Evolutionary conservation across 2,888 invertebrate genomes (phyloP), one percentile per base, ranked within the genome.

Genomic region (Rhagonycha lutea): DNA sequence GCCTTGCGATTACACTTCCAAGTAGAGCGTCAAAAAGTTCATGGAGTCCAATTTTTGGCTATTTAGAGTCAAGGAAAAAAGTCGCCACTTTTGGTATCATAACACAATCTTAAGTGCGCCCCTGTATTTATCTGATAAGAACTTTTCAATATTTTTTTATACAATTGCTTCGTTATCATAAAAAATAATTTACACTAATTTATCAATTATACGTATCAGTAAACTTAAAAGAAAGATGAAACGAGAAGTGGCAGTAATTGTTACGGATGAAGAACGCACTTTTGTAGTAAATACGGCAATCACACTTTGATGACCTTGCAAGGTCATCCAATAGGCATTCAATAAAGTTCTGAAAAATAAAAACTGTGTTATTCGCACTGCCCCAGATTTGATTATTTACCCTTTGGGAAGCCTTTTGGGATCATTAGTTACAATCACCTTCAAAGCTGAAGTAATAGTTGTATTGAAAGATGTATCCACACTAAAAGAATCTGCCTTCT

Each of bases 301-400:
- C 1, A 81, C 47, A 73, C 79, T 84, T 83, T 90, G 90, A 32
- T 84, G 86, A 67, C 85, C 87, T 9, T 83, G 82, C 12, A 91
- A 80, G 10, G 85, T 83, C 28, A 89, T 79, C 18, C 80, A 81
- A 11, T 81, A 82, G 4, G 89, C 86, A 68, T 86, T 81, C 1
- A 89, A 75, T 29, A 84, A 32, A 60, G 88, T 86, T 14, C 90
- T 90, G 88, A 76, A 89, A 65, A 24, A 24, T 14, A 4, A 4
- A 24, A 65, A 5, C 10, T 18, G 4, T 14, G 68, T 23, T 14
- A 26, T n/a, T 70, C 69, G 69, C 74, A 80, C 79, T 75, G 77
- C 18, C 68, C 47, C 29, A 76, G 14, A 23, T 72, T 62, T 4
- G 29, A 8, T 3, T 80, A 82, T 18, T 76, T 65, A 71, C 76